Conservation (phyloP, 2,888 invertebrate species). For the Thysanoteuthis rhombus region DNA sequence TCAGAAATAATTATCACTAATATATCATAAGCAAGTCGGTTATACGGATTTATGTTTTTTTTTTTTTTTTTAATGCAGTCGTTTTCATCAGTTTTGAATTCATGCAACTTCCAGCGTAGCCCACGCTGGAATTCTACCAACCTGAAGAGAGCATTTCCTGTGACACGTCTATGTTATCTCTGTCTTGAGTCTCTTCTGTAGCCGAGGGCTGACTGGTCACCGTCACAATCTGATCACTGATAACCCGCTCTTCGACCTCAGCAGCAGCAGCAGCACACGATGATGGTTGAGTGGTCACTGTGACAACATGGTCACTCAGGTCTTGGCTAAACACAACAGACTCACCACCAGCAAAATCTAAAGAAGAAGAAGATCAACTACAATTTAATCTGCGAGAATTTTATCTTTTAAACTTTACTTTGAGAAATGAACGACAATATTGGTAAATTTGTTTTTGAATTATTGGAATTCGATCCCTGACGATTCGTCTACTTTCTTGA, state of each 20-base stretch:
- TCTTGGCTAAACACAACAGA: constrained; percentile 43
- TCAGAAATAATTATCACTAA: too few species aligned
- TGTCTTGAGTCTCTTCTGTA: constrained; percentile 39
- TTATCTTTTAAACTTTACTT: too few species aligned
- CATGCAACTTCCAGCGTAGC: too few species aligned
- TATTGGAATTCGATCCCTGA: too few species aligned
- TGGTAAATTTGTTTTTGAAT: too few species aligned
- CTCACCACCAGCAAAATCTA: constrained; percentile 43
- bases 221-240: constrained; percentile 48
- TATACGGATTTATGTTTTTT: too few species aligned
- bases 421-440: too few species aligned
- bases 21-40: too few species aligned
- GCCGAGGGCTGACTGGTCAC: constrained; percentile 46
- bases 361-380: not conserved
- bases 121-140: not conserved
- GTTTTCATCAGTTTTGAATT: too few species aligned
- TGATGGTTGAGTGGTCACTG: constrained; percentile 47
- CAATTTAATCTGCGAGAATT: not conserved
- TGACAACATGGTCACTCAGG: constrained; percentile 47
- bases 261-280: not conserved
- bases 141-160: not conserved
- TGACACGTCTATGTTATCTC: not conserved
- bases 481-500: too few species aligned
- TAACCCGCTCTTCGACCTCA: constrained; percentile 36
- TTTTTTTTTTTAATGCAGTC: too few species aligned